phyloP scores from a whole-genome alignment of 2,113 vertebrate species.

The Neodon shergylaensis region DNA sequence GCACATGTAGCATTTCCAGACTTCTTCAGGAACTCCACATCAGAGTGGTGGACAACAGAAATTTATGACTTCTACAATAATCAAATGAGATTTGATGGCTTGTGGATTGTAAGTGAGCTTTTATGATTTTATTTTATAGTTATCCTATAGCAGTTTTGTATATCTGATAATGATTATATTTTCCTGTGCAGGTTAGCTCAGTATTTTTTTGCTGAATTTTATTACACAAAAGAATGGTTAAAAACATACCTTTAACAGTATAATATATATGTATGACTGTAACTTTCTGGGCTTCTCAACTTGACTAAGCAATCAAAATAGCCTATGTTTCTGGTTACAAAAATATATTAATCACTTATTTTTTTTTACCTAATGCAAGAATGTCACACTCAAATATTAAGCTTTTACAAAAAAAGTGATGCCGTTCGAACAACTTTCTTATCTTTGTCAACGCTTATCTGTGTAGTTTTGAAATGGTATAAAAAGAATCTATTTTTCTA shows the following conservation, averaged over 20 bases:
- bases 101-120: slow-evolving; percentile 92
- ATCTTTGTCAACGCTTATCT: neutral
- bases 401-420: neutral
- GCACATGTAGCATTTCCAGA: slow-evolving; percentile 90
- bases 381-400: neutral
- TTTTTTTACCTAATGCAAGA: neutral
- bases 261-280: neutral
- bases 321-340: neutral
- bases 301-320: neutral
- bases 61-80: slow-evolving; percentile 87
- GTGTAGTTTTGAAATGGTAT: neutral
- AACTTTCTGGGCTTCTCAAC: neutral
- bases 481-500: neutral
- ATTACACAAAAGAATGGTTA: neutral
- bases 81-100: slow-evolving; percentile 88
- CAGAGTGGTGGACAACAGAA: slow-evolving; percentile 89
- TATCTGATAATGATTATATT: neutral
- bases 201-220: neutral
- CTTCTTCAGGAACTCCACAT: slow-evolving; percentile 88
- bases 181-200: neutral
- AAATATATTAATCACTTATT: neutral
- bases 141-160: neutral
- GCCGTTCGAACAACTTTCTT: neutral
- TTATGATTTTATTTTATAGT: neutral
- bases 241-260: neutral